Conservation (phyloP, 2,113 vertebrate species). For the Menura novaehollandiae region DNA sequence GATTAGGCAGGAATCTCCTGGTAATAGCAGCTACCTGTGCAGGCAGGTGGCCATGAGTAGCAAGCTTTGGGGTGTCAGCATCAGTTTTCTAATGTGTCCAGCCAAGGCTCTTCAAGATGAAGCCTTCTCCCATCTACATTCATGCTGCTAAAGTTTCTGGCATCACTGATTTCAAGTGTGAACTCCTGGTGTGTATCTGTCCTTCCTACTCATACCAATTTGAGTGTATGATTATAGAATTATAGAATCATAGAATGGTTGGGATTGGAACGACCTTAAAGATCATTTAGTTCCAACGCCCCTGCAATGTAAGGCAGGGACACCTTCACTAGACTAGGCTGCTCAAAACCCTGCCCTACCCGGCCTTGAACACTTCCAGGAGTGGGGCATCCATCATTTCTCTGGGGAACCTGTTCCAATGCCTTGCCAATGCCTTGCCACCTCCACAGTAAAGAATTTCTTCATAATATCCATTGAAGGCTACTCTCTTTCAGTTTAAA, state of each 20-base stretch:
- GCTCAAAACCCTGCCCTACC: neutral
- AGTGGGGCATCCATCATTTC: neutral
- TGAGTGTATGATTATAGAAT: neutral
- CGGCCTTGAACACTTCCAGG: neutral
- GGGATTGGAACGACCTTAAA: neutral
- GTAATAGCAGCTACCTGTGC: neutral
- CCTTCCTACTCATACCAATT: neutral
- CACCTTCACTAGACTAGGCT: neutral
- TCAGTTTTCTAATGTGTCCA: neutral
- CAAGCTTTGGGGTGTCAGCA: neutral
- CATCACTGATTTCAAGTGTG: neutral
- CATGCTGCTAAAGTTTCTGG: neutral
- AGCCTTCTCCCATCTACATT: neutral
- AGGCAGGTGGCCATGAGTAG: neutral
- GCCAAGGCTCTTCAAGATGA: neutral
- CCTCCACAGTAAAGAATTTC: neutral
- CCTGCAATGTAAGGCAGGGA: neutral
- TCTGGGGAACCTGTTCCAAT: neutral
- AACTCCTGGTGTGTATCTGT: neutral
- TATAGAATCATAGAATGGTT: neutral
- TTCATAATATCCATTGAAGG: neutral
- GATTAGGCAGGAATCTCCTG: neutral
- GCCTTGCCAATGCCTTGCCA: neutral
- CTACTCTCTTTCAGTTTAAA: neutral
- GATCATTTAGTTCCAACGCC: neutral